Evolutionary conservation across 2,888 invertebrate species (phyloP).

Genomic region (Scelioninae gen. 1): DNA sequence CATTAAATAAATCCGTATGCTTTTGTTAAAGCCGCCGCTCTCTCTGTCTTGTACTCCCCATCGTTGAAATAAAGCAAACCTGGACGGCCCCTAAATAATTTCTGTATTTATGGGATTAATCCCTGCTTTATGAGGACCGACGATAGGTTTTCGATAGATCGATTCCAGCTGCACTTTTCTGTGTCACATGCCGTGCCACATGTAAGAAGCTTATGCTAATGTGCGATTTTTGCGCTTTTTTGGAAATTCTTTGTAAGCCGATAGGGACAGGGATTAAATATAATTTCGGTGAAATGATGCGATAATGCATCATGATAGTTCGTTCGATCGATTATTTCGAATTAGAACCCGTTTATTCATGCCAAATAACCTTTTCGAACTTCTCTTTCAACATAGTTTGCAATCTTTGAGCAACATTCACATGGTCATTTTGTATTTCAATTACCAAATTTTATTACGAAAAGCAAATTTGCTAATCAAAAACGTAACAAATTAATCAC

Average conservation of each 20-base stretch:
- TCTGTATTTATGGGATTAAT: slow-evolving; percentile 83
- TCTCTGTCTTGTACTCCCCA: slow-evolving; percentile 52
- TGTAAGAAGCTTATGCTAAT: slow-evolving; percentile 82
- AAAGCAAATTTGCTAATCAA: no score
- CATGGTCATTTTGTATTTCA: no score
- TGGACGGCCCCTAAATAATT: slow-evolving; percentile 77
- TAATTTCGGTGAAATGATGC: slow-evolving; percentile 78
- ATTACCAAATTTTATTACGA: no score
- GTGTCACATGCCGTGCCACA: slow-evolving; percentile 74
- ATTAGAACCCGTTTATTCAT: neutral
- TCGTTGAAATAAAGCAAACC: slow-evolving; percentile 55
- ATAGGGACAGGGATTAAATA: slow-evolving; percentile 77
- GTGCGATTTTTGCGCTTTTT: slow-evolving; percentile 83
- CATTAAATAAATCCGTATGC: slow-evolving; percentile 68
- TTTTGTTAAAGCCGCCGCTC: slow-evolving; percentile 41
- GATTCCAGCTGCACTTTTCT: slow-evolving; percentile 76
- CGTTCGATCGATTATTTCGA: slow-evolving; percentile 11
- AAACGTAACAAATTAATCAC: no score
- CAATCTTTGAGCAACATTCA: no score
- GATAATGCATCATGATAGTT: slow-evolving; percentile 72
- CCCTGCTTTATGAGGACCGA: slow-evolving; percentile 74
- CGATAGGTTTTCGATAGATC: slow-evolving; percentile 82
- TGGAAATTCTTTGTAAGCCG: slow-evolving; percentile 78
- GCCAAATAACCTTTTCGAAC: no score
- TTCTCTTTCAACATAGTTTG: no score